Evolutionary conservation across 2,797 vertebrate genomes (phyloP).

Genomic region (Peromyscus attwateri): DNA sequence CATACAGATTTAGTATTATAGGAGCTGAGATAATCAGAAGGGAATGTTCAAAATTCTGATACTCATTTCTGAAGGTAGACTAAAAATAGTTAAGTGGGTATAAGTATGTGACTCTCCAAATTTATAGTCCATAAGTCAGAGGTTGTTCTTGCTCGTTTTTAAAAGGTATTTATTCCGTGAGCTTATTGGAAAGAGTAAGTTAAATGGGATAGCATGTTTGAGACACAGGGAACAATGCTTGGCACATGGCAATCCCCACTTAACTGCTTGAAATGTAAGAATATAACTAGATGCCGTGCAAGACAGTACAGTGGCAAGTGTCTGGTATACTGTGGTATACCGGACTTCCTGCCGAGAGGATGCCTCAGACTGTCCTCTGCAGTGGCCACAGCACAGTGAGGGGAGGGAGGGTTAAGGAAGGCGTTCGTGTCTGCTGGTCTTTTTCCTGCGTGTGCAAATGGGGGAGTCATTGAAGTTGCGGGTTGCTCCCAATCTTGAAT

Average conservation of each 20-base stretch:
- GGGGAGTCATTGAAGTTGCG: too few relatives aligned
- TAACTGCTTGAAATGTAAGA: background rate
- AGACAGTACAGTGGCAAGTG: background rate
- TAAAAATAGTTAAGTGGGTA: background rate
- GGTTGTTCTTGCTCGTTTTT: background rate
- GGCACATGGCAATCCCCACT: background rate
- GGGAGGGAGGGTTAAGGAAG: too few relatives aligned
- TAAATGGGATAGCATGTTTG: background rate
- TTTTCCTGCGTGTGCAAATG: too few relatives aligned
- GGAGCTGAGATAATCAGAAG: constrained; percentile 34
- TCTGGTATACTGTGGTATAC: too few relatives aligned
- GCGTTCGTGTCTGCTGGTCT: too few relatives aligned
- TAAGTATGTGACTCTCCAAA: background rate
- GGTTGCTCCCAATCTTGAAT: too few relatives aligned
- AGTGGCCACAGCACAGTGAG: too few relatives aligned
- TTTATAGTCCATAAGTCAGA: background rate
- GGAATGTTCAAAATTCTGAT: background rate
- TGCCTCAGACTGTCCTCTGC: too few relatives aligned
- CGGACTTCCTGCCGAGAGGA: too few relatives aligned
- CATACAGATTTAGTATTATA: background rate
- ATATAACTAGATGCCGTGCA: background rate
- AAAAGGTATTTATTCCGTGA: background rate
- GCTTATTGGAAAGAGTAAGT: background rate
- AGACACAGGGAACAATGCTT: background rate
- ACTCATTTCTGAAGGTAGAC: background rate